These are phyloP conservation scores for Drosophila grimshawi DNA, from an alignment of 1,140 invertebrate species.

Conservation along the genomic window DNA sequence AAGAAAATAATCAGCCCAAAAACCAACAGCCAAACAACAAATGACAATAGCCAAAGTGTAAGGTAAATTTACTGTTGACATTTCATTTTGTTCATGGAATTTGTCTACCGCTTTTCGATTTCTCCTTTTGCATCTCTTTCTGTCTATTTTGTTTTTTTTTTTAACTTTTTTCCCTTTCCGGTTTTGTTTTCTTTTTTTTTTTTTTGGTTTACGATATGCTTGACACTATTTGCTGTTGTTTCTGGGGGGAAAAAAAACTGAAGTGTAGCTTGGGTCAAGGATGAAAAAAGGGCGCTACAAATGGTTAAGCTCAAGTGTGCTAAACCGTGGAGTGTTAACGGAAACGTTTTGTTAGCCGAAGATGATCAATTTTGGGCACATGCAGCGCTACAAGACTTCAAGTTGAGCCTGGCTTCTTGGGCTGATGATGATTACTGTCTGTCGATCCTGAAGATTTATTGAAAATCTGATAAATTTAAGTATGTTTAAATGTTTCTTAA, in stretches of 20 bases:
- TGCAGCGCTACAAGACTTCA: neutral
- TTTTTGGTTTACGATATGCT: conserved; percentile 18
- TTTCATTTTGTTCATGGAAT: conserved; percentile 79
- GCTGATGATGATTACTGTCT: neutral
- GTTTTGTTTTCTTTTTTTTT: conserved; percentile 10
- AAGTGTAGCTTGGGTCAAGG: conserved; percentile 56
- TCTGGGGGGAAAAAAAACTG: conserved; percentile 46
- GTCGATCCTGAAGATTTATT: no score
- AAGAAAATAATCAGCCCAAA: conserved; percentile 71
- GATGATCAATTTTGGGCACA: conserved; percentile 4
- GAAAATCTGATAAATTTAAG: no score
- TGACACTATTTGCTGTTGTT: conserved; percentile 40
- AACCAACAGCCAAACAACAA: conserved; percentile 45
- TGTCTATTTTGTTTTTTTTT: conserved; percentile 15
- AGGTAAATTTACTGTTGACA: conserved; percentile 82
- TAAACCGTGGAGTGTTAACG: conserved; percentile 32
- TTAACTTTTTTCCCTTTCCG: conserved; percentile 17
- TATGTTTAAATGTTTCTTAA: no score
- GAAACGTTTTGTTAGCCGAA: conserved; percentile 24
- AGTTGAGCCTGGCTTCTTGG: neutral
- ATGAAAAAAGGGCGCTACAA: conserved; percentile 39
- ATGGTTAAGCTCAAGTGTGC: conserved; percentile 25
- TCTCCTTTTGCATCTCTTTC: conserved; percentile 7
- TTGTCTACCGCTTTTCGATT: conserved; percentile 59
- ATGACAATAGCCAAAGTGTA: conserved; percentile 61